Conservation (phyloP, 2,797 vertebrate species). For the Artibeus jamaicensis region DNA sequence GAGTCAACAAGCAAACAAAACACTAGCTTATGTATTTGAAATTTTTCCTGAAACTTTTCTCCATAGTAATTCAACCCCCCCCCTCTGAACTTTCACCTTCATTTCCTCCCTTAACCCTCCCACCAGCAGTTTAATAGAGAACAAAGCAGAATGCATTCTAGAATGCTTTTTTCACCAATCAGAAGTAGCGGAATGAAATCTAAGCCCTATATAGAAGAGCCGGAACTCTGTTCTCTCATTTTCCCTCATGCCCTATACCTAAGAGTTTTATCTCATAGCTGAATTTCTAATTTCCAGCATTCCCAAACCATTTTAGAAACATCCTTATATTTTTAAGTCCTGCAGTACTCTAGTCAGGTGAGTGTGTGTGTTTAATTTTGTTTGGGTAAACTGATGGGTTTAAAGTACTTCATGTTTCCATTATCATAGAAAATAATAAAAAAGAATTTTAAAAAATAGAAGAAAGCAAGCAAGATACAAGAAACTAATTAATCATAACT, state of each 20-base stretch:
- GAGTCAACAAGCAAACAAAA: neutral
- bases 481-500: neutral
- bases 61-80: neutral
- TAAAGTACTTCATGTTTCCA: slow-evolving; percentile 25
- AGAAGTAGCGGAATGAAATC: slow-evolving; percentile 24
- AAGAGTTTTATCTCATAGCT: slow-evolving; percentile 16
- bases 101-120: neutral
- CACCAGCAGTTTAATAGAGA: neutral
- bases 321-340: slow-evolving; percentile 45
- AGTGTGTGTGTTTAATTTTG: slow-evolving; percentile 48
- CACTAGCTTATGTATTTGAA: neutral
- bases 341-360: slow-evolving; percentile 57
- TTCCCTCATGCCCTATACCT: neutral
- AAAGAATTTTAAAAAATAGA: neutral
- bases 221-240: neutral
- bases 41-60: slow-evolving; percentile 25
- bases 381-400: slow-evolving; percentile 47
- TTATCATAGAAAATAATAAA: slow-evolving; percentile 42
- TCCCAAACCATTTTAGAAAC: slow-evolving; percentile 40
- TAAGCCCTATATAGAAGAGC: neutral
- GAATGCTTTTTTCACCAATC: slow-evolving; percentile 60
- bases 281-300: slow-evolving; percentile 39
- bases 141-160: slow-evolving; percentile 59
- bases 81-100: neutral
- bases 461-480: slow-evolving; percentile 1